phyloP scores from a whole-genome alignment of 2,797 vertebrate species.

The Eospalax fontanierii region DNA sequence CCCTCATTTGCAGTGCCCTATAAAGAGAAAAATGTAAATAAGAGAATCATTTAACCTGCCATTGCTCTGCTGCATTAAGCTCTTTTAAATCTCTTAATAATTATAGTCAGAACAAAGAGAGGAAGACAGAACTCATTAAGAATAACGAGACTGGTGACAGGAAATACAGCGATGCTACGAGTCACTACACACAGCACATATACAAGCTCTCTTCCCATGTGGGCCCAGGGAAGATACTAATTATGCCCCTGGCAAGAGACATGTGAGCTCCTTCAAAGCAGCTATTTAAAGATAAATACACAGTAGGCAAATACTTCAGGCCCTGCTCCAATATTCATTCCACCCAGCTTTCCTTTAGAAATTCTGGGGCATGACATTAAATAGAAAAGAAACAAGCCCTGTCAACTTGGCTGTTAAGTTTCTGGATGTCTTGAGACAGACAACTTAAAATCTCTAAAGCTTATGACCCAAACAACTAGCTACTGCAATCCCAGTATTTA shows the following conservation, averaged over 20 bases:
- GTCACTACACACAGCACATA: fast-evolving
- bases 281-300: constrained; percentile 85
- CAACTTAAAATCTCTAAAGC: constrained; percentile 60
- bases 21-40: constrained; percentile 77
- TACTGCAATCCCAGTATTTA: neutral
- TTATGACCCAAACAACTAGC: constrained; percentile 61
- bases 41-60: constrained; percentile 77
- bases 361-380: constrained; percentile 78
- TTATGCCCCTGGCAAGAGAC: constrained; percentile 84
- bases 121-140: constrained; percentile 77
- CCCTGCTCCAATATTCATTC: constrained; percentile 10
- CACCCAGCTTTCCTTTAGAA: constrained; percentile 57
- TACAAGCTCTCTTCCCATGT: fast-evolving
- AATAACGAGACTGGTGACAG: constrained; percentile 78
- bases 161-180: constrained; percentile 48
- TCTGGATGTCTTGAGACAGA: constrained; percentile 21
- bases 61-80: constrained; percentile 61
- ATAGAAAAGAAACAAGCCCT: constrained; percentile 28
- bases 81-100: constrained; percentile 86
- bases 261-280: constrained; percentile 72
- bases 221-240: constrained; percentile 75
- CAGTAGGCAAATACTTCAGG: constrained; percentile 76
- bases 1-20: constrained; percentile 32
- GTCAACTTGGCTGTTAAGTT: constrained; percentile 53
- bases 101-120: constrained; percentile 77